Conservation (phyloP, 1,140 invertebrate species). For the Aphelenchoides fujianensis region DNA sequence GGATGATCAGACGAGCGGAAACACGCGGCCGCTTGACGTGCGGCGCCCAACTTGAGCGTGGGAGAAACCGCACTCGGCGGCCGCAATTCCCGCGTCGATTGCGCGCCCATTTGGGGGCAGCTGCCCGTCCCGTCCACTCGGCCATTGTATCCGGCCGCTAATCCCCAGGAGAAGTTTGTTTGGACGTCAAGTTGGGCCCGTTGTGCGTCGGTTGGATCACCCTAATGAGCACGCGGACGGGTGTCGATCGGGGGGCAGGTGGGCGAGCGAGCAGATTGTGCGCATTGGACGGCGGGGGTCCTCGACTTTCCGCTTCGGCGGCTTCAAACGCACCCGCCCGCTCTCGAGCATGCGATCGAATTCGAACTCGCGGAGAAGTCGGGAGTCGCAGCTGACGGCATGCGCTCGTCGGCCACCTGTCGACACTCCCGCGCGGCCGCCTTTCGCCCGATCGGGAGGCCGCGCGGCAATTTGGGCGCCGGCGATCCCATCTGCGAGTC, state of each 20-base stretch:
- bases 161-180: constrained; percentile 5
- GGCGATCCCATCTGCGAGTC: neutral
- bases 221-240: neutral
- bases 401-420: neutral
- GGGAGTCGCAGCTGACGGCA: neutral
- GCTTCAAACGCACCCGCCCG: no score
- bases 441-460: no score
- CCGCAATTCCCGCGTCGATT: neutral
- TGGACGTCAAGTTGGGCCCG: neutral
- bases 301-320: neutral
- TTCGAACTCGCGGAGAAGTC: neutral
- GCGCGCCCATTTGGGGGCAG: neutral
- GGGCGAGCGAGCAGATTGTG: neutral
- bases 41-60: no score
- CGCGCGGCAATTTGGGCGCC: neutral
- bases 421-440: no score
- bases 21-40: neutral
- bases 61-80: neutral
- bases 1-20: neutral
- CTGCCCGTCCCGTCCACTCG: neutral
- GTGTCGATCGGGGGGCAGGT: neutral
- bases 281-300: neutral
- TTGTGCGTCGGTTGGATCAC: neutral
- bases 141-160: neutral
- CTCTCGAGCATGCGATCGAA: neutral